A percentile compares a stretch with the other conserved stretches of the same genome.
These are phyloP conservation scores for Tinamus guttatus DNA, from an alignment of 2,113 vertebrate species.

Conservation along the genomic window DNA sequence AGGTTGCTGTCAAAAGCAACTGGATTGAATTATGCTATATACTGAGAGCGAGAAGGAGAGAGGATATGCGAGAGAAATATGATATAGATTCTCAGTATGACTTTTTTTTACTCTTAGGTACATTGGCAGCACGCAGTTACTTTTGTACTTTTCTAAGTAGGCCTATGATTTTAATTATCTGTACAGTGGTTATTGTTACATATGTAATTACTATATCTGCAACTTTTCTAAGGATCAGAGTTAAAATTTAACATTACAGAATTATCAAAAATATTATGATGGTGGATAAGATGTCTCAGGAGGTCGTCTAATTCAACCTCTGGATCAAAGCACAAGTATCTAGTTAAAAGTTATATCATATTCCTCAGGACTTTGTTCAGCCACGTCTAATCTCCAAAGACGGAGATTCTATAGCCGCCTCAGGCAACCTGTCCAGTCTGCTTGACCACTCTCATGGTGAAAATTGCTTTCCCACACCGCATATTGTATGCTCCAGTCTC, in stretches of 20 bases:
- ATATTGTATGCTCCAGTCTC: background rate
- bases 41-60: slow-evolving; percentile 4
- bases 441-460: background rate
- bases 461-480: background rate
- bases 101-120: background rate
- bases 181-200: background rate
- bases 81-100: background rate
- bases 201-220: background rate
- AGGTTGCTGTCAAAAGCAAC: slow-evolving; percentile 67
- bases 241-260: background rate
- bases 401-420: background rate
- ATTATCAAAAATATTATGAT: background rate
- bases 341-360: background rate
- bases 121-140: background rate
- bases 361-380: background rate
- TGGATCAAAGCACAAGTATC: background rate
- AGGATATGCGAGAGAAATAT: slow-evolving; percentile 18
- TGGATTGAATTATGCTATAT: slow-evolving; percentile 58
- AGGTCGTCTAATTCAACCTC: background rate
- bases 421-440: background rate
- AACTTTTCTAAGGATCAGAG: background rate
- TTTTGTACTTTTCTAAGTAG: background rate
- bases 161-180: background rate
- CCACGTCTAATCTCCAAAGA: background rate
- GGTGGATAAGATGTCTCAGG: background rate